Evolutionary conservation across 2,797 vertebrate species (phyloP), one percentile per base, ranked within the genome.

Genomic region (Malurus splendens): DNA sequence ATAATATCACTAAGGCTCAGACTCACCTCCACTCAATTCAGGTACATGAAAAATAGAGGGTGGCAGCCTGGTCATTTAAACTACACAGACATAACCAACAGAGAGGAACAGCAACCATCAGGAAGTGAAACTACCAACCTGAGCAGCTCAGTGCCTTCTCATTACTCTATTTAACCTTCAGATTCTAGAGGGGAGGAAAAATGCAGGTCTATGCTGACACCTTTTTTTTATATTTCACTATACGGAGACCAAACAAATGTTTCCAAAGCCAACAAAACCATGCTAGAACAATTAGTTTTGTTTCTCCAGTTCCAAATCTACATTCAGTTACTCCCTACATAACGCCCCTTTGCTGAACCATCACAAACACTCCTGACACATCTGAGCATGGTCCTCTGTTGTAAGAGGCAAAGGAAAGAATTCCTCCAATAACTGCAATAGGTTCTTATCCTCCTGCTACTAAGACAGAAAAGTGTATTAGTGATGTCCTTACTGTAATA

Each of bases 291-390:
- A 60, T 52, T 55, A 18, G 0, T 83, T 86, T 51, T 68, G 12
- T 38, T 88, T 67, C 45, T 79, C 15, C 22, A 23, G 18, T 33
- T 92, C 33, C 54, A 86, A 50, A 77, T 64, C 50, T 39, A 30
- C 0, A 0, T 36, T 16, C 7, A 71, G 11, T 33, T 54, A 22
- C 12, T 57, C 18, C 28, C 54, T 71, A 33, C 2, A 0, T 10
- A 33, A 73, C 10, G 14, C 1, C 11, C 11, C 16, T 71, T 52
- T 66, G 7, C n/a, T 62, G 48, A 83, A 75, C 14, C 32, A 23
- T 36, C 44, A 28, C 11, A 16, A 87, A 73, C 10, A 48, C 2
- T 11, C 17, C 70, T 57, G 32, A 28, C 54, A 15, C 23, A 28
- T 25, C 20, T 56, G 48, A 84, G 64, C 45, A 38, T 3, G 12